Evolutionary conservation across 2,113 vertebrate species (phyloP), one percentile per base, ranked within the genome.

Genomic region (Perognathus longimembris): DNA sequence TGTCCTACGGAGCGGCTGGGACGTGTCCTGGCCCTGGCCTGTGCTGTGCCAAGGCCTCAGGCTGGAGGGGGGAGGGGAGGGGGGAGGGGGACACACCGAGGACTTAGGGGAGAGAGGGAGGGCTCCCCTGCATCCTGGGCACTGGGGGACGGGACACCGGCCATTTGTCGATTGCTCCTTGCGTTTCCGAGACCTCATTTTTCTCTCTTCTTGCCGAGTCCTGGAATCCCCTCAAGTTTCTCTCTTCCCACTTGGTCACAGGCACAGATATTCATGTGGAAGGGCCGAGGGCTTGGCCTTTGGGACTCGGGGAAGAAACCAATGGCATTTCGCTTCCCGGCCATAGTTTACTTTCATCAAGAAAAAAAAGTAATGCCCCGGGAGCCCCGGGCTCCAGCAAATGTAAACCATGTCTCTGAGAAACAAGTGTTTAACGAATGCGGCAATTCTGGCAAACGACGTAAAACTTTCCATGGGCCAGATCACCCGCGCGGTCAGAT

Each of bases 331-430:
- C 22, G 3, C 14, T 66, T 61, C 85, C 78, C 22, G n/a, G 79
- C n/a, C 30, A 1, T 30, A 77, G 89, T 93, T 90, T 75, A 92
- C 71, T 93, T 83, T 94, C 36, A 21, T 61, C 18, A 21, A 80
- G 89, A 78, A 61, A n/a, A 80, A 85, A 90, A 71, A 17, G 50
- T 73, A 59, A 69, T 64, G 85, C 78, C 91, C 24, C 21, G 18
- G 38, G 78, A 92, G 76, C 66, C 75, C 84, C 78, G 10, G 94
- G 92, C 96, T 94, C 95, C 92, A 28, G 94, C 86, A 85, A 92
- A 93, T 70, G 85, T 90, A 93, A 96, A 96, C 78, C 59, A 32
- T 57, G 82, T 93, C 89, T 69, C 15, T 5, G 66, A 71, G 82
- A 95, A 94, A 94, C 54, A 86, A 63, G 85, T 20, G 64, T 61